Percentiles rank a stretch among this genome's conserved stretches.
phyloP scores from a whole-genome alignment of 1,140 invertebrate species.

The Tetramorium parvispinum region DNA sequence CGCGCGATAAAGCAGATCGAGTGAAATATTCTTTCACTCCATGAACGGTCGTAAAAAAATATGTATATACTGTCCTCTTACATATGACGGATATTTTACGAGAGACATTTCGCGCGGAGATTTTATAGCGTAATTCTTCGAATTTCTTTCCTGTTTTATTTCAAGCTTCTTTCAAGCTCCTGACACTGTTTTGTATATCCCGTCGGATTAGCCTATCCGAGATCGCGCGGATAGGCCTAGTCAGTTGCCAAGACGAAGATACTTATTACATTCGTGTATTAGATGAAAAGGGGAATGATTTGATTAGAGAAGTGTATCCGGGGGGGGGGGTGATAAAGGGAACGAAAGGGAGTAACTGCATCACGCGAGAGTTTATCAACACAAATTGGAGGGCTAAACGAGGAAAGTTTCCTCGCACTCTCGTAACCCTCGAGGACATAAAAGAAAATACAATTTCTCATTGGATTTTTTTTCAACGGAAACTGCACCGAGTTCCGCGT shows the following conservation, averaged over 20 bases:
- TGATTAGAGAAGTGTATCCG: slow-evolving; percentile 64
- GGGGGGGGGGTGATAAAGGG: slow-evolving; percentile 3
- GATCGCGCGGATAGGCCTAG: not conserved
- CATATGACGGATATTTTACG: not conserved
- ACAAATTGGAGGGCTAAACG: slow-evolving; percentile 69
- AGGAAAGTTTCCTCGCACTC: slow-evolving; percentile 61
- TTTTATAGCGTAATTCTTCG: not conserved
- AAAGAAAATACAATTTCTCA: slow-evolving; percentile 1
- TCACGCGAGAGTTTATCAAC: slow-evolving; percentile 70
- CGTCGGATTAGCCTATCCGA: not conserved
- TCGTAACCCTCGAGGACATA: slow-evolving; percentile 6
- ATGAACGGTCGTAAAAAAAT: not conserved
- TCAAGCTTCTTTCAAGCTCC: not conserved
- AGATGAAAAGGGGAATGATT: slow-evolving; percentile 67
- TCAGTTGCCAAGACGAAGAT: slow-evolving; percentile 6
- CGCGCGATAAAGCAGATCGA: not conserved
- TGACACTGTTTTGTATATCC: slow-evolving; percentile 8
- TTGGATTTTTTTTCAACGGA: slow-evolving; percentile 31
- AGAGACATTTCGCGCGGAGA: not conserved
- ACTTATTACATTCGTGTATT: slow-evolving; percentile 67
- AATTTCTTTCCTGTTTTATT: not conserved
- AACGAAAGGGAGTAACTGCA: slow-evolving; percentile 53
- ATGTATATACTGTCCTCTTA: not conserved
- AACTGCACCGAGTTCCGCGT: not conserved
- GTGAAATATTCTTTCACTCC: slow-evolving; percentile 19